Evolutionary conservation across 2,113 vertebrate species (phyloP).

Genomic region (Apteryx owenii): DNA sequence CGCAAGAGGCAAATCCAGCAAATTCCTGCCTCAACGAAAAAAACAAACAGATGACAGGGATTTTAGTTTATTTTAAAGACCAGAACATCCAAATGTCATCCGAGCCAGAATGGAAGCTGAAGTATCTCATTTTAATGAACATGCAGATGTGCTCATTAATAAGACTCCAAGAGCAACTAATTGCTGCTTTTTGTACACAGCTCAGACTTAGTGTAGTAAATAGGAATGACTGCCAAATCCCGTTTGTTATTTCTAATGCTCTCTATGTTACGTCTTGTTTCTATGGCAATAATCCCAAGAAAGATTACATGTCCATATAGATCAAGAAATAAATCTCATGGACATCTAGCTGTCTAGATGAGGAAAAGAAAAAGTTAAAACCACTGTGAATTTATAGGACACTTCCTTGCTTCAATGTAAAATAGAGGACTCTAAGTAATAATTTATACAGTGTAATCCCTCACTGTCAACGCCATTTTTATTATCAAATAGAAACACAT

Average conservation of each 20-base stretch:
- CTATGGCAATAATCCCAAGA: conserved; percentile 62
- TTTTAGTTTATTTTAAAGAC: neutral
- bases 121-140: neutral
- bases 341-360: conserved; percentile 37
- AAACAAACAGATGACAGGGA: neutral
- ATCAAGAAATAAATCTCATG: conserved; percentile 45
- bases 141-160: conserved; percentile 48
- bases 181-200: conserved; percentile 33
- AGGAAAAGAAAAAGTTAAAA: conserved; percentile 1
- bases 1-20: neutral
- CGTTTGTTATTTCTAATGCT: conserved; percentile 31
- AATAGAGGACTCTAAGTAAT: neutral
- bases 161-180: conserved; percentile 29
- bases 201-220: conserved; percentile 34
- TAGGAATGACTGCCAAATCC: conserved; percentile 32
- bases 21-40: neutral
- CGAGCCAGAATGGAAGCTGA: neutral
- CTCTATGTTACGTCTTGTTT: conserved; percentile 26
- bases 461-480: neutral
- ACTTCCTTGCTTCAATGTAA: neutral
- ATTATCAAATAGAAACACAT: conserved; percentile 21
- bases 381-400: conserved; percentile 30
- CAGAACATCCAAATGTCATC: neutral
- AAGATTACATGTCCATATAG: neutral
- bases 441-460: neutral